Evolutionary conservation across 2,797 vertebrate species (phyloP).

Genomic region (Malacoraja senta): DNA sequence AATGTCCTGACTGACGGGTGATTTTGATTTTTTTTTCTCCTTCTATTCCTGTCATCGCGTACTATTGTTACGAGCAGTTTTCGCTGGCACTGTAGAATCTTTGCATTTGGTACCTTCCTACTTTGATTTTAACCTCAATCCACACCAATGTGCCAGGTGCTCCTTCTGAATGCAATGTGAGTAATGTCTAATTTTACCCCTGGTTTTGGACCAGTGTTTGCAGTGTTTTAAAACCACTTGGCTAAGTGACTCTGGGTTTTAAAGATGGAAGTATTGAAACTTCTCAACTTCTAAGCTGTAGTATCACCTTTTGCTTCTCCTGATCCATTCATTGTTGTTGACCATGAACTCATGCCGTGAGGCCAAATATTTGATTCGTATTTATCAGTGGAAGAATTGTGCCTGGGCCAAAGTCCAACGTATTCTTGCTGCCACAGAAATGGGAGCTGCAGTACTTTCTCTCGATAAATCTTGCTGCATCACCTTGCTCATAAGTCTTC

Average conservation of each 20-base stretch:
- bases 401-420: background rate
- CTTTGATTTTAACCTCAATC: background rate
- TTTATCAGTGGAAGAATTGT: background rate
- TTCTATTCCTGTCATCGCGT: background rate
- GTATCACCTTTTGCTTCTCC: conserved; percentile 13
- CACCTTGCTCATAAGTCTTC: background rate
- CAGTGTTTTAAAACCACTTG: background rate
- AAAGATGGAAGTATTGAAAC: background rate
- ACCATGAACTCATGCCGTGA: background rate
- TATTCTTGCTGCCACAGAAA: background rate
- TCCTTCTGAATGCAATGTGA: conserved; percentile 30
- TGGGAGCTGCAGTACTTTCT: background rate
- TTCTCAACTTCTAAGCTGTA: background rate
- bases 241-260: background rate
- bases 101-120: background rate
- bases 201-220: background rate
- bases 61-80: background rate
- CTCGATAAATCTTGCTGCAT: background rate
- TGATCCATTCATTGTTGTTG: background rate
- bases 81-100: background rate
- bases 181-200: background rate
- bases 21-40: background rate
- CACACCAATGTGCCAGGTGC: background rate
- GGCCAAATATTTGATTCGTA: background rate
- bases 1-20: background rate